Conservation (phyloP, 2,888 invertebrate species). For the Xestia c-nigrum region DNA sequence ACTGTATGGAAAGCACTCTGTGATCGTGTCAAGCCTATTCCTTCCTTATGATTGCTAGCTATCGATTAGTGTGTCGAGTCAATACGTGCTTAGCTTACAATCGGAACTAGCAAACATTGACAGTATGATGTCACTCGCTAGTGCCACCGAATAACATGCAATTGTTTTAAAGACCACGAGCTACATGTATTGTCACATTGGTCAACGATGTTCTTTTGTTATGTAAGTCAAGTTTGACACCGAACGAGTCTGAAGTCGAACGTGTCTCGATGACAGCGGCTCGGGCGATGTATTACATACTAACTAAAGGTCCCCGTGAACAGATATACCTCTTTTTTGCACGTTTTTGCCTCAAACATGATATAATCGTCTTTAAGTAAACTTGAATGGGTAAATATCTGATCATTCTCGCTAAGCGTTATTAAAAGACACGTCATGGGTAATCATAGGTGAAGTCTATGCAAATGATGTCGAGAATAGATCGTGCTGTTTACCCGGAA, state of each 20-base stretch:
- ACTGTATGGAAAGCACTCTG: background rate
- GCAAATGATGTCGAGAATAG: conserved; percentile 71
- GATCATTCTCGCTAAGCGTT: conserved; percentile 40
- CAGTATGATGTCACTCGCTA: conserved; percentile 70
- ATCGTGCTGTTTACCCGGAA: conserved; percentile 80
- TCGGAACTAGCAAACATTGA: conserved; percentile 65
- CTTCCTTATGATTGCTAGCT: conserved; percentile 42
- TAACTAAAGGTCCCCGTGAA: conserved; percentile 3
- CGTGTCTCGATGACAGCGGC: conserved; percentile 54
- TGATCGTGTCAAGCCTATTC: background rate
- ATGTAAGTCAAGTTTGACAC: conserved; percentile 73
- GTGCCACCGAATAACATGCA: conserved; percentile 61
- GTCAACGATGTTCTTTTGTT: conserved; percentile 74
- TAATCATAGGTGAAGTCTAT: conserved; percentile 64
- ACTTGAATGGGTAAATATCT: conserved; percentile 58
- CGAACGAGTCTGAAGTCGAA: conserved; percentile 47
- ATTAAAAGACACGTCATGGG: conserved; percentile 64
- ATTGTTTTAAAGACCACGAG: conserved; percentile 70
- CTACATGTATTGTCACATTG: conserved; percentile 69
- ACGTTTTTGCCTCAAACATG: conserved; percentile 28
- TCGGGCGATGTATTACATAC: conserved; percentile 26
- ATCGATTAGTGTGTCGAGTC: conserved; percentile 64
- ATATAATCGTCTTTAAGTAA: conserved; percentile 22
- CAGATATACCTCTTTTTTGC: conserved; percentile 11
- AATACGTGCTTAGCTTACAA: conserved; percentile 57